Evolutionary conservation across 2,888 invertebrate species (phyloP), one percentile per base, ranked within the genome.

Genomic region (Cephus spinipes): DNA sequence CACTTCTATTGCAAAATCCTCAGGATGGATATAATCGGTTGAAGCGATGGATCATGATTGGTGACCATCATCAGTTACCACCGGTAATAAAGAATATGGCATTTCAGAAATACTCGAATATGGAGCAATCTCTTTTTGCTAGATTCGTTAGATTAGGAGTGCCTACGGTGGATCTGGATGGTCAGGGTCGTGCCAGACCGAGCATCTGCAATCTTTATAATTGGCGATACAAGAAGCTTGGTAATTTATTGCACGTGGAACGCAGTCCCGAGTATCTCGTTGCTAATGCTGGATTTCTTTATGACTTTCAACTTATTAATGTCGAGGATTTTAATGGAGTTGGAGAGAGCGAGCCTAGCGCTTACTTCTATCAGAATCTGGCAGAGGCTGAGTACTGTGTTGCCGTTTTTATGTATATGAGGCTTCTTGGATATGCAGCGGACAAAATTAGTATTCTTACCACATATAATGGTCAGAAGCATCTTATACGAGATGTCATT

Each of bases 71-170:
- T 92, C 99, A 99, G 92, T 93, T 99, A 85, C 99, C 99, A 0
- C 99, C 99, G 0, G 99, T 99, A 15, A 99, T 99, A 74, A 99
- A 99, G 92, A 99, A 99, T 92, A 99, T 99, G 97, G 99, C 99
- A 11, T 99, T 99, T 93, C 99, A 99, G 92, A 99, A 99, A 91
- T 99, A 98, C 92, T 98, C 98, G 77, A 99, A 99, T 90, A 99
- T 99, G 99, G 99, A 99, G 89, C 99, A 99, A 92, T 98, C 98
- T 77, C 93, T 99, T 71, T 99, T 99, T 92, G 98, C 99, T 0
- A 94, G 99, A 83, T 95, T 99, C 91, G 99, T 99, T 23, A 93
- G 99, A 11, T 93, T 99, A 1, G 99, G 99, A 0, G 98, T 99
- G 2, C 99, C 99, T 0, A 98, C 98, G 0, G 97, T 99, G 0